phyloP scores from a whole-genome alignment of 2,113 vertebrate genomes.

The Silurus glanis region DNA sequence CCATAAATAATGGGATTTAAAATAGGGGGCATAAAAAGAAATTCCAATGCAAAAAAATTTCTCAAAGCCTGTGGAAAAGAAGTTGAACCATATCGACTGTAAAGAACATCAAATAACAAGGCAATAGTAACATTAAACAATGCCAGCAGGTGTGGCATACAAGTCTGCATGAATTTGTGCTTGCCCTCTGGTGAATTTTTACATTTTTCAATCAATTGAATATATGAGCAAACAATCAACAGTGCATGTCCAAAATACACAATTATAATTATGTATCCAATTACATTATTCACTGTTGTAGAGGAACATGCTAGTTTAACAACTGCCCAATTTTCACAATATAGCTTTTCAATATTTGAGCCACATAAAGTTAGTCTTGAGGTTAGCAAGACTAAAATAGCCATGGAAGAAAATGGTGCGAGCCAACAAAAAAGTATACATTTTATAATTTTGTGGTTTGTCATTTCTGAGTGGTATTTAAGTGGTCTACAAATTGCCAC shows the following conservation, averaged over 20 bases:
- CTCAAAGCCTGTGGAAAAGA: slow-evolving; percentile 35
- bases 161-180: slow-evolving; percentile 44
- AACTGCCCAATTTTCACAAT: slow-evolving; percentile 48
- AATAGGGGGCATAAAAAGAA: slow-evolving; percentile 50
- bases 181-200: slow-evolving; percentile 36
- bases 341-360: slow-evolving; percentile 49
- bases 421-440: slow-evolving; percentile 43
- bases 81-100: slow-evolving; percentile 46
- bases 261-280: slow-evolving; percentile 37
- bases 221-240: slow-evolving; percentile 43
- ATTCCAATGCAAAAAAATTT: slow-evolving; percentile 45
- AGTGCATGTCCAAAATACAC: slow-evolving; percentile 44
- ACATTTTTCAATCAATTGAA: slow-evolving; percentile 31
- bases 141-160: slow-evolving; percentile 35
- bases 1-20: slow-evolving; percentile 56
- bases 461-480: slow-evolving; percentile 49
- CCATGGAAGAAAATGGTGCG: slow-evolving; percentile 32
- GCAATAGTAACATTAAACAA: slow-evolving; percentile 39
- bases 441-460: slow-evolving; percentile 25
- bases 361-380: slow-evolving; percentile 42
- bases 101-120: slow-evolving; percentile 52
- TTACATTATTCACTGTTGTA: slow-evolving; percentile 33
- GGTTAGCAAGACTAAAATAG: slow-evolving; percentile 17
- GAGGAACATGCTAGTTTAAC: slow-evolving; percentile 42
- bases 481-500: slow-evolving; percentile 51